phyloP scores from a whole-genome alignment of 2,797 vertebrate species.

The Pitangus sulphuratus region DNA sequence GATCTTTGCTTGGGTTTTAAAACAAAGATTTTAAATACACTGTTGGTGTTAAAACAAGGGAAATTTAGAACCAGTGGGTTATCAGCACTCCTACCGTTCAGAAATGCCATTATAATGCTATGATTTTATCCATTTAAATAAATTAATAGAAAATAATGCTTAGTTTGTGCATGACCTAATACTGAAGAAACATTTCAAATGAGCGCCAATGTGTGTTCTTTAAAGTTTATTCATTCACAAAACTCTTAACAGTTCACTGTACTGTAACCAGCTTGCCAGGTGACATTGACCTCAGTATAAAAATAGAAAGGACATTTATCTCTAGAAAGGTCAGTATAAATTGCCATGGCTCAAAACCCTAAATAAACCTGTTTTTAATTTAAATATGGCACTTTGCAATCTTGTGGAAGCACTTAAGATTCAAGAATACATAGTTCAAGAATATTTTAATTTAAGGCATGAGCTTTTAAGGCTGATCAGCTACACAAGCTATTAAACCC shows the following conservation, averaged over 20 bases:
- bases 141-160: background rate
- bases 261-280: constrained; percentile 36
- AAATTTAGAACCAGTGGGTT: background rate
- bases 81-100: background rate
- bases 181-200: background rate
- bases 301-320: constrained; percentile 48
- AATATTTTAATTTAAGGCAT: background rate
- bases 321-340: constrained; percentile 16
- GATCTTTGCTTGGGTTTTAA: background rate
- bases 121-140: background rate
- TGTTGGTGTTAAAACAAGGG: background rate
- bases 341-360: background rate
- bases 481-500: background rate
- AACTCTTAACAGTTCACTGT: constrained; percentile 22
- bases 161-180: background rate
- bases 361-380: background rate
- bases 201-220: background rate
- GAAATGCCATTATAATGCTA: background rate
- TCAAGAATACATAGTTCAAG: background rate
- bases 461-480: background rate
- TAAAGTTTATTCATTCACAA: constrained; percentile 58
- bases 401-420: background rate
- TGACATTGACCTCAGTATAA: constrained; percentile 52
- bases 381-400: background rate
- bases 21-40: background rate